Evolutionary conservation across 2,797 vertebrate genomes (phyloP).

Genomic region (Benthosema pterotum): DNA sequence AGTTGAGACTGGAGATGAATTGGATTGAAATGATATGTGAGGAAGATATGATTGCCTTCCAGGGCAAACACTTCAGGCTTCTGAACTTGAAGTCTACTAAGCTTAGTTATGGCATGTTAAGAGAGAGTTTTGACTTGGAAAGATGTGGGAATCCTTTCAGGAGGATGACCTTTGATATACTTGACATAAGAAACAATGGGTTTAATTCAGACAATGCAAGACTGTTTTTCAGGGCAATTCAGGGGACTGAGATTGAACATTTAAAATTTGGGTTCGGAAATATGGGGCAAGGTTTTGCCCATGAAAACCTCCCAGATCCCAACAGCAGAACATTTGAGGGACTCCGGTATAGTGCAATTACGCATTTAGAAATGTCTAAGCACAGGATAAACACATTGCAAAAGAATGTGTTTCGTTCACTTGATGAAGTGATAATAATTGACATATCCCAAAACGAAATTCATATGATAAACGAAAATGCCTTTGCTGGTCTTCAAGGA

Average conservation of each 20-base stretch:
- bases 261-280: constrained; percentile 66
- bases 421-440: constrained; percentile 66
- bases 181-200: constrained; percentile 75
- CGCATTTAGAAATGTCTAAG: constrained; percentile 71
- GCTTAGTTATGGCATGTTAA: constrained; percentile 37
- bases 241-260: constrained; percentile 72
- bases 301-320: constrained; percentile 78
- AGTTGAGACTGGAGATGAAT: constrained; percentile 78
- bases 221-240: constrained; percentile 74
- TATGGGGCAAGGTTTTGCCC: constrained; percentile 80
- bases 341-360: constrained; percentile 73
- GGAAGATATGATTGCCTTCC: constrained; percentile 82
- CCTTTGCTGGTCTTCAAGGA: constrained; percentile 83
- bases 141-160: constrained; percentile 85
- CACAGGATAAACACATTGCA: constrained; percentile 78
- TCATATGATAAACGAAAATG: constrained; percentile 75
- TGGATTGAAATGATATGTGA: constrained; percentile 79
- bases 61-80: constrained; percentile 76
- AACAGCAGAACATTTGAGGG: constrained; percentile 79
- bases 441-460: constrained; percentile 82
- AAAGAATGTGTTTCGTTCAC: constrained; percentile 68
- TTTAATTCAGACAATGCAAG: constrained; percentile 40
- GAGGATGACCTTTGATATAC: constrained; percentile 68
- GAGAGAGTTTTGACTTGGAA: constrained; percentile 57
- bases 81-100: constrained; percentile 68